Conservation (phyloP, 1,140 invertebrate genomes). For the Aphelenchoides avenae region DNA sequence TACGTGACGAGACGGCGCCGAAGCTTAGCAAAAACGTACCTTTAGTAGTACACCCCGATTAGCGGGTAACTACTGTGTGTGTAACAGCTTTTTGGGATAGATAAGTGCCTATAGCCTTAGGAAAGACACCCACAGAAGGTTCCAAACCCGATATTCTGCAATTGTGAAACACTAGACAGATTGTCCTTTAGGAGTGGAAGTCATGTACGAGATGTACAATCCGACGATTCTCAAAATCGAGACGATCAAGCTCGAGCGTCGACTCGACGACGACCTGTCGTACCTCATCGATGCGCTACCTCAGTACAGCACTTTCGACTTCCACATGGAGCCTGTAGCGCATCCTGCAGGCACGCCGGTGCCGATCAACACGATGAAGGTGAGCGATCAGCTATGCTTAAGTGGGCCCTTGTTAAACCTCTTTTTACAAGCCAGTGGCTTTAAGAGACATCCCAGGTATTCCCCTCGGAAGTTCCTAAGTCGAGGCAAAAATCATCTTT, state of each 20-base stretch:
- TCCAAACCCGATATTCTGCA: not conserved
- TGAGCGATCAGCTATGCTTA: too few relatives aligned
- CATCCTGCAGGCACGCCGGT: conserved; percentile 71
- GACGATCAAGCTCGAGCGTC: conserved; percentile 82
- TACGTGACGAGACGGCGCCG: too few relatives aligned
- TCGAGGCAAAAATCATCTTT: too few relatives aligned
- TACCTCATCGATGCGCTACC: conserved; percentile 88
- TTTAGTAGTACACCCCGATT: too few relatives aligned
- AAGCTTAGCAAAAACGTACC: too few relatives aligned
- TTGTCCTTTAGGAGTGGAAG: conserved; percentile 70
- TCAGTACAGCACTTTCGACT: conserved; percentile 86
- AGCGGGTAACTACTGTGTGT: not conserved
- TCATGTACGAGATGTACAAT: conserved; percentile 86
- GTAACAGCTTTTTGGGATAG: not conserved
- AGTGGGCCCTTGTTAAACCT: not conserved
- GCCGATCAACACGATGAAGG: conserved; percentile 80
- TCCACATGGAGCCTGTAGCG: conserved; percentile 81
- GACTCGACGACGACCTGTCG: conserved; percentile 80
- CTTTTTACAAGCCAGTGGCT: too few relatives aligned
- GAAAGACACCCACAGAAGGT: not conserved
- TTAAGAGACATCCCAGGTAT: too few relatives aligned
- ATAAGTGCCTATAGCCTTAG: not conserved
- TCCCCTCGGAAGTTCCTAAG: too few relatives aligned
- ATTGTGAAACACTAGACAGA: too few relatives aligned
- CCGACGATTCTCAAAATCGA: conserved; percentile 84